phyloP scores from a whole-genome alignment of 2,113 vertebrate species.

The Archilochus colubris region DNA sequence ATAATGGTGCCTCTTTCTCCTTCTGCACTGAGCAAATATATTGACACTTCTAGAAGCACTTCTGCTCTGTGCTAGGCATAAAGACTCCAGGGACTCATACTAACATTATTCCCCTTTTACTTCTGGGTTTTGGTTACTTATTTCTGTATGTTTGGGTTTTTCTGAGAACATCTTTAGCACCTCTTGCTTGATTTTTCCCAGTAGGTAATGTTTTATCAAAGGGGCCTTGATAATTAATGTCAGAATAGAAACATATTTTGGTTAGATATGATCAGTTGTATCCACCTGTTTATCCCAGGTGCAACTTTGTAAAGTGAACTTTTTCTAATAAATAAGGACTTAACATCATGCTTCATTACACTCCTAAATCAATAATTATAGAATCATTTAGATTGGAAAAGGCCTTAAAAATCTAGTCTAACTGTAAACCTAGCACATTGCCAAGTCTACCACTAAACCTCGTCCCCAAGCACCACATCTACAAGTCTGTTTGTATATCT shows the following conservation, averaged over 20 bases:
- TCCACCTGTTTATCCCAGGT: neutral
- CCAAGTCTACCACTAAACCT: too few relatives aligned
- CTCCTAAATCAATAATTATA: neutral
- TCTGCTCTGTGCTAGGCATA: rapidly evolving
- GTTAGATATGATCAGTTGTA: neutral
- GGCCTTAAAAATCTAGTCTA: too few relatives aligned
- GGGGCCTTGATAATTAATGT: neutral
- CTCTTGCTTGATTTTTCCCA: neutral
- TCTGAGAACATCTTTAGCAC: neutral
- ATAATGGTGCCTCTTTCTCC: neutral
- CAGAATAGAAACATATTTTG: neutral
- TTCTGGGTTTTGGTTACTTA: neutral
- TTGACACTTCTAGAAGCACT: neutral
- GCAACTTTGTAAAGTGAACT: neutral
- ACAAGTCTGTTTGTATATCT: too few relatives aligned
- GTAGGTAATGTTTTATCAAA: neutral
- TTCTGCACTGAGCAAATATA: neutral
- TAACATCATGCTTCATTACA: neutral
- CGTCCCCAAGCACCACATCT: too few relatives aligned
- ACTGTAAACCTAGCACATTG: too few relatives aligned
- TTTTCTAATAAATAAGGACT: neutral
- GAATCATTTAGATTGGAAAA: too few relatives aligned
- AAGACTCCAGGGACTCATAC: neutral
- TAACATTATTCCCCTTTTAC: neutral
- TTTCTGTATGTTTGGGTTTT: neutral